These are phyloP conservation scores for Heterodera schachtii DNA, from an alignment of 1,140 invertebrate species.

Conservation along the genomic window DNA sequence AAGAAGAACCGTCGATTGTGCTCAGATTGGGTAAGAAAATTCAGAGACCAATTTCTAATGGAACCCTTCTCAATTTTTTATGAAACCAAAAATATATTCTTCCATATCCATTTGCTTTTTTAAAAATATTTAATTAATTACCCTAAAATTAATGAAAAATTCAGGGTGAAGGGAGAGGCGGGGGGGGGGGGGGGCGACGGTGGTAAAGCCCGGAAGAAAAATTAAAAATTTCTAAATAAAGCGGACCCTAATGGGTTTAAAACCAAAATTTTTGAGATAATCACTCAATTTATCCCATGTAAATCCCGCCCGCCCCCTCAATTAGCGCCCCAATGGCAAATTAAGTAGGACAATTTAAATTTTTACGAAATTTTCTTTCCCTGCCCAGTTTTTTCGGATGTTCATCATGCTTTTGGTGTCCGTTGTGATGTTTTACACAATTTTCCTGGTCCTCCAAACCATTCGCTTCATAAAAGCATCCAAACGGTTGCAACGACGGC, in stretches of 20 bases:
- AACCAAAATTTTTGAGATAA: too few relatives aligned
- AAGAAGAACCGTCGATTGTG: constrained; percentile 47
- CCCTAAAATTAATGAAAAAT: too few relatives aligned
- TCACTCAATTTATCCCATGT: too few relatives aligned
- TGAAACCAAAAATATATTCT: not conserved
- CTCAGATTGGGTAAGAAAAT: constrained; percentile 28
- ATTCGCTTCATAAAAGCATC: constrained; percentile 38
- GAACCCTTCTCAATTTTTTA: too few relatives aligned
- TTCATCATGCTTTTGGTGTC: constrained; percentile 46
- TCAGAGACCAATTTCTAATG: not conserved
- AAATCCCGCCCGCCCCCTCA: too few relatives aligned
- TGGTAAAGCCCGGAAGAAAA: too few relatives aligned
- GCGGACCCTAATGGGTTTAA: too few relatives aligned
- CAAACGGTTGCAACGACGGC: constrained; percentile 33
- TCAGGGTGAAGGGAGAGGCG: too few relatives aligned
- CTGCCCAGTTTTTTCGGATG: constrained; percentile 40
- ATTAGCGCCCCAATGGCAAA: too few relatives aligned
- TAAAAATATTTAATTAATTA: not conserved
- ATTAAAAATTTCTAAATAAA: too few relatives aligned
- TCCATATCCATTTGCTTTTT: not conserved
- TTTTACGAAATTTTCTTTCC: not conserved
- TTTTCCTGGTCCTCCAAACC: constrained; percentile 42
- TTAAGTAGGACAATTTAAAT: too few relatives aligned
- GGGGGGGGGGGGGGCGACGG: too few relatives aligned
- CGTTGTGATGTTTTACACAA: constrained; percentile 47